These are phyloP conservation scores for Gobio gobio DNA, from an alignment of 2,113 vertebrate species.

Conservation along the genomic window DNA sequence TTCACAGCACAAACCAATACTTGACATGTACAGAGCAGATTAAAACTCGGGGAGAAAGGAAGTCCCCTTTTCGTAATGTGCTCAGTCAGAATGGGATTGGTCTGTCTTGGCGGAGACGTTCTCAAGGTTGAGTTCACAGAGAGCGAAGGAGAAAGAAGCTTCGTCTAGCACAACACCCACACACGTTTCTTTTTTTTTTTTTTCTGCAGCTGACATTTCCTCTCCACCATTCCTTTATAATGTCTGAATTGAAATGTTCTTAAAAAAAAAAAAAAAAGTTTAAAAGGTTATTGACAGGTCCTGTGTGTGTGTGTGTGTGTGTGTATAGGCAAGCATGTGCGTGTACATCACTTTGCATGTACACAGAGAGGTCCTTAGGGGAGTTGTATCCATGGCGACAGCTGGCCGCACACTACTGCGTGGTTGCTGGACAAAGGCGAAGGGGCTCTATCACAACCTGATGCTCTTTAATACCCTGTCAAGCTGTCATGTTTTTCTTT, in stretches of 20 bases:
- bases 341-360: conserved; percentile 30
- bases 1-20: conserved; percentile 35
- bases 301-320: neutral
- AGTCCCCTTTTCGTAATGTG: conserved; percentile 19
- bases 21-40: conserved; percentile 43
- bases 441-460: conserved; percentile 49
- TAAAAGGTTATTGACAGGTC: conserved; percentile 41
- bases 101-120: conserved; percentile 21
- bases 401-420: conserved; percentile 50
- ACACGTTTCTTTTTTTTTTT: neutral
- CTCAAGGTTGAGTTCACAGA: conserved; percentile 51
- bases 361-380: conserved; percentile 46
- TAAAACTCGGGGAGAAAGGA: conserved; percentile 22
- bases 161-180: conserved; percentile 47
- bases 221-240: neutral
- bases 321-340: conserved; percentile 7
- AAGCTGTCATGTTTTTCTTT: conserved; percentile 59
- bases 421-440: conserved; percentile 49
- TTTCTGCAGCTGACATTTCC: conserved; percentile 19
- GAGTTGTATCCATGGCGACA: conserved; percentile 62
- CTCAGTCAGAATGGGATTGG: neutral
- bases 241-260: conserved; percentile 39
- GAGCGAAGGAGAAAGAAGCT: conserved; percentile 43
- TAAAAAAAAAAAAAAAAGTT: neutral
- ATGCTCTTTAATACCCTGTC: conserved; percentile 52